These are phyloP conservation scores for Epizoanthus scotinus DNA, from an alignment of 92 coral and sea anemone species.

Conservation along the genomic window DNA sequence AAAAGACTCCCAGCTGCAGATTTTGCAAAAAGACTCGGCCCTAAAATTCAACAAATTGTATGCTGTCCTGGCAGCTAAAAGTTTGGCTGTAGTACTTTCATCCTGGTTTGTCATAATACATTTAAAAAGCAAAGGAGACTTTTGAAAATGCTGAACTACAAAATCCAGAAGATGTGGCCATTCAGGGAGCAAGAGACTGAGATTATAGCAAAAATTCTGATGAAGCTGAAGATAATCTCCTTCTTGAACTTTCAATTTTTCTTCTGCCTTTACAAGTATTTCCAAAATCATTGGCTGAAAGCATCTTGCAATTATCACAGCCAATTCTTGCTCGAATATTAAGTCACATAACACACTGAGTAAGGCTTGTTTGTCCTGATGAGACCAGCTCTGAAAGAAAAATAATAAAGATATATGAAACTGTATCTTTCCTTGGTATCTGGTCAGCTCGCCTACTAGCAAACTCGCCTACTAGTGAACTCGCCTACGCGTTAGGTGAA, in stretches of 20 bases:
- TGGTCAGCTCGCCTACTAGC: too few relatives aligned
- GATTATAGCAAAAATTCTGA: slow-evolving; percentile 66
- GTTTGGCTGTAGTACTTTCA: slow-evolving; percentile 17
- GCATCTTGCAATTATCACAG: slow-evolving; percentile 52
- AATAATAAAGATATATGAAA: neutral
- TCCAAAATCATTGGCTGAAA: slow-evolving; percentile 83
- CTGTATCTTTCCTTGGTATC: too few relatives aligned
- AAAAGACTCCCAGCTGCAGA: slow-evolving; percentile 79
- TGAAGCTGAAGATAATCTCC: slow-evolving; percentile 21
- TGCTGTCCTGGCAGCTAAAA: slow-evolving; percentile 64
- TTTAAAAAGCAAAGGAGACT: slow-evolving; percentile 56
- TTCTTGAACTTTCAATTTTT: slow-evolving; percentile 28
- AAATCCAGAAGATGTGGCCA: slow-evolving; percentile 65
- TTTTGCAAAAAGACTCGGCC: slow-evolving; percentile 57
- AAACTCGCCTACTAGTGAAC: too few relatives aligned
- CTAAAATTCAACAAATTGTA: slow-evolving; percentile 65
- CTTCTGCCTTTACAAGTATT: slow-evolving; percentile 64
- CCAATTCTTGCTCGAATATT: slow-evolving; percentile 53
- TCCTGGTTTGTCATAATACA: slow-evolving; percentile 34
- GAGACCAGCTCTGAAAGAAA: slow-evolving; percentile 69
- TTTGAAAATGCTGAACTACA: slow-evolving; percentile 59
- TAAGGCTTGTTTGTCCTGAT: slow-evolving; percentile 73
- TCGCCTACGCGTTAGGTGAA: too few relatives aligned
- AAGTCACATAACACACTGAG: slow-evolving; percentile 69
- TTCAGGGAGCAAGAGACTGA: slow-evolving; percentile 65